phyloP scores from a whole-genome alignment of 2,113 vertebrate species.

The Neodontobutis hainanensis region DNA sequence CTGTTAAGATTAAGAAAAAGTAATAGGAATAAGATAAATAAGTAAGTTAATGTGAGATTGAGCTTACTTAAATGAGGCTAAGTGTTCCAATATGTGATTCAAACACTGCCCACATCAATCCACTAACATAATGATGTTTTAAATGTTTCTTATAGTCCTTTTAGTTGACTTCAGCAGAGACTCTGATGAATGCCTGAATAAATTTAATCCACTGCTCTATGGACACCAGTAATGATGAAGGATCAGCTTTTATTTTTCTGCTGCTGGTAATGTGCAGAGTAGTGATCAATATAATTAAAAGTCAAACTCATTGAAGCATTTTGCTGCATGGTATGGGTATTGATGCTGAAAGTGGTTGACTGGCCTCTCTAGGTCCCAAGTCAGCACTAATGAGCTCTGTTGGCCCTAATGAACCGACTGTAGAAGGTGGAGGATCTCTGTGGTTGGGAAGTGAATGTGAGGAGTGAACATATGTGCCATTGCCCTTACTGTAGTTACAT shows the following conservation, averaged over 20 bases:
- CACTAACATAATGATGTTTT: neutral
- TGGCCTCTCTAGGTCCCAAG: conserved; percentile 16
- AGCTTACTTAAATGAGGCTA: neutral
- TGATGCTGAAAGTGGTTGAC: neutral
- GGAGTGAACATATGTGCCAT: neutral
- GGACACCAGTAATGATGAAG: conserved; percentile 15
- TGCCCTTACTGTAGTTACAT: conserved; percentile 11
- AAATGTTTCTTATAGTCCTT: neutral
- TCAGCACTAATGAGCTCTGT: conserved; percentile 32
- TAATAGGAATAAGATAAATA: neutral
- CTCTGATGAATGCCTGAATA: neutral
- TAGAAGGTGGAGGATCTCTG: conserved; percentile 3
- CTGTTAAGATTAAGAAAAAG: conserved; percentile 12
- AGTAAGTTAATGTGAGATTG: neutral
- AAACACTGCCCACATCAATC: conserved; percentile 3
- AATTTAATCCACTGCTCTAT: conserved; percentile 13
- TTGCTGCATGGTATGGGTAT: neutral
- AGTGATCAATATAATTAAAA: conserved; percentile 17
- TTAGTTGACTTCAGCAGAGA: neutral
- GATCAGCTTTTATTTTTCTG: conserved; percentile 12
- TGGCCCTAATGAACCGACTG: conserved; percentile 34
- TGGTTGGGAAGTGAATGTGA: conserved; percentile 1
- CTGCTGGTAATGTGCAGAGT: conserved; percentile 7
- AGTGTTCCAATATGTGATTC: neutral
- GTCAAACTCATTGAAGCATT: conserved; percentile 5